Base-by-base conservation (phyloP, 2,888 invertebrate species). In the Nasonovia ribisnigri region DNA sequence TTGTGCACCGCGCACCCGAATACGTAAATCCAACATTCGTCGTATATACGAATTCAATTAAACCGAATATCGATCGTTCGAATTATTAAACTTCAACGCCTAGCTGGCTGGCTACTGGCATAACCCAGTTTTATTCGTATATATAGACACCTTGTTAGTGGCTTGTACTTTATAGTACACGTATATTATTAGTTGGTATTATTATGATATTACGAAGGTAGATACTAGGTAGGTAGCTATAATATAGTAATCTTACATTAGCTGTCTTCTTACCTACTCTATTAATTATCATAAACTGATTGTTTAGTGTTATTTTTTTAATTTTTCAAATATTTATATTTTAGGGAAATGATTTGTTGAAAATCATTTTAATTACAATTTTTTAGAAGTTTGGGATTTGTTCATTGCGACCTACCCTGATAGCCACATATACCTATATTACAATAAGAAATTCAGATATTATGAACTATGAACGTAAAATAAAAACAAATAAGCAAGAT, bases 21-120 rank as follows among this genome's bases (percentile, higher is more conserved):
- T 8, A n/a, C 88, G 48, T 24, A 48, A 88, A 88, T 88, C 48
- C 87, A 24, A 51, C 48, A 24, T 13, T 84, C 26, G 11, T 36
- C 24, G 48, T 51, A 36, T 11, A 46, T 24, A 24, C 36, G 36
- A 88, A 88, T 36, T 51, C 11, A 51, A 88, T 88, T 88, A 88
- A 88, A 48, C 51, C 20, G 36, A 88, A 51, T 88, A 88, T 88
- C 88, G 88, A 88, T 51, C 24, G 24, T 51, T 16, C 24, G 88
- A 48, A 36, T 51, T 88, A 88, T 36, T 88, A 51, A 51, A 51
- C 3, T 88, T 88, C 51, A 51, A 88, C 51, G 20, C 87, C 29
- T 67, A 67, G n/a, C 88, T 36, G n/a, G 3, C 51, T 24, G 77
- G 36, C n/a, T 88, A 4, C 8, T n/a, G 20, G 51, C 87, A 24